Conservation (phyloP, 92 coral and sea anemone genomes). For the Epizoanthus ramosus region DNA sequence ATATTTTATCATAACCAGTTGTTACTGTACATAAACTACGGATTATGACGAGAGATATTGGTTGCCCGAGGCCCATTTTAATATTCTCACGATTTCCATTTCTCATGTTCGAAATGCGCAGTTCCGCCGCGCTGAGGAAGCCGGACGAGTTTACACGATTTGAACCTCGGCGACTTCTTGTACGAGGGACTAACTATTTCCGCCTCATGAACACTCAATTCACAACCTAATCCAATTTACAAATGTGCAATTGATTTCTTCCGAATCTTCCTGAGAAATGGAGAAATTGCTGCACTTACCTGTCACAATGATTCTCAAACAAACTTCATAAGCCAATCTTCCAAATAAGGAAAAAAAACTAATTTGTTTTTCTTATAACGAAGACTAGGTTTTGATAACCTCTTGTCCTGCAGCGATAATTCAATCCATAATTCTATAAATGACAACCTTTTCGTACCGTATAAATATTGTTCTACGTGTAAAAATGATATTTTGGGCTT, state of each 20-base stretch:
- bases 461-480: background rate
- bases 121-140: background rate
- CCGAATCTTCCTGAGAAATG: background rate
- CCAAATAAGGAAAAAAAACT: slow-evolving; percentile 17
- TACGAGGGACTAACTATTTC: background rate
- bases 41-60: background rate
- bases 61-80: background rate
- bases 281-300: slow-evolving; percentile 1
- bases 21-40: background rate
- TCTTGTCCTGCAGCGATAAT: background rate
- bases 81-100: background rate
- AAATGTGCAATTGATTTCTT: slow-evolving; percentile 4
- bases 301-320: slow-evolving; percentile 4
- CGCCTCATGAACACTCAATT: background rate
- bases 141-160: background rate
- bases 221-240: slow-evolving; percentile 14
- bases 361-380: background rate
- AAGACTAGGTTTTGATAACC: slow-evolving; percentile 4
- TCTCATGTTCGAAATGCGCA: background rate
- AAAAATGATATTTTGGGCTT: background rate
- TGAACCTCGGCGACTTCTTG: slow-evolving; percentile 1
- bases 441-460: background rate
- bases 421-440: background rate
- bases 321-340: background rate
- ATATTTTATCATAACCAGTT: background rate